Evolutionary conservation across 1,140 invertebrate species (phyloP), one percentile per base, ranked within the genome.

Genomic region (Anastrepha ludens): DNA sequence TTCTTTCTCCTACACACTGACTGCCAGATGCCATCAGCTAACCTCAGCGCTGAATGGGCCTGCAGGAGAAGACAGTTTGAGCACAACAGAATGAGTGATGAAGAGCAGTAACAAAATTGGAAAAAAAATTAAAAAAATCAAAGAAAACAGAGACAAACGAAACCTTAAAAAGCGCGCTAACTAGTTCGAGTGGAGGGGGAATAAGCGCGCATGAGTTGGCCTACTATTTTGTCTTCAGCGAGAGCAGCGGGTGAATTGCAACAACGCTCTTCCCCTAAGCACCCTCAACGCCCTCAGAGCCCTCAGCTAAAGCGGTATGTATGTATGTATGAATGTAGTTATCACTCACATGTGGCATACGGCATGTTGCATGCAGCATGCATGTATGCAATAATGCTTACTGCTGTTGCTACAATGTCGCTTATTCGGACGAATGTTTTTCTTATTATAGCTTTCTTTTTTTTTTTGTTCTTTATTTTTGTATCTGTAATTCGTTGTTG

Each of bases 61-160:
- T 20, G 70, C 47, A 78, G 70, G 13, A 78, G 74, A 55, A 58
- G 47, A 81, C 74, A 81, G 44, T 81, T 81, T 81, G 74, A 81
- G 74, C 47, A 81, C 74, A 81, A 17, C 8, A 81, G 70, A 74
- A 74, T 74, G 44, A 74, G 70, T 7, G 70, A 74, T 74, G 44
- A 74, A 74, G 64, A 11, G 64, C 6, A 55, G 6, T 62, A 44
- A 50, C 29, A 47, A n/a, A 41, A 13, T 1, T 64, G 8, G 9
- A 67, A 67, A 67, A 44, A 41, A 13, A 8, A 41, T 15, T 41
- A 4, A 70, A 13, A n/a, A 17, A 17, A 4, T 5, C 11, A 44
- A 74, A 74, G 0, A 47, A 50, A 81, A 55, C 9, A 8, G 41
- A 11, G n/a, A 3, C n/a, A 81, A 55, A 47, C 2, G 9, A 55